Evolutionary conservation across 92 coral and sea anemone genomes (phyloP).

Genomic region (Epizoanthus rinbou): DNA sequence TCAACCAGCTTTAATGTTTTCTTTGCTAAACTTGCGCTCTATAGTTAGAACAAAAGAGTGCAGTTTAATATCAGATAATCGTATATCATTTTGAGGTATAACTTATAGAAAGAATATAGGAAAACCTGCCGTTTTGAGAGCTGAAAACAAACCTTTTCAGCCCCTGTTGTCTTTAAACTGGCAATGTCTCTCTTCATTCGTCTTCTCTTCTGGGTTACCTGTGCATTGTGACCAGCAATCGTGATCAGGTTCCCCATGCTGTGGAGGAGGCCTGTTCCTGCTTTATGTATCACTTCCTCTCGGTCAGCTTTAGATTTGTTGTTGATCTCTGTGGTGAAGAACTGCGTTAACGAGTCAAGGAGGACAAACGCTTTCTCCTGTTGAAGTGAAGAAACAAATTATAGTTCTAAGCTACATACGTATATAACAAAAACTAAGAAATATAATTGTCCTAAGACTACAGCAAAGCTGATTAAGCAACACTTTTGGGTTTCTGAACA

Average conservation of each 20-base stretch:
- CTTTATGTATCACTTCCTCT: slow-evolving; percentile 55
- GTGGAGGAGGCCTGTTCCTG: slow-evolving; percentile 71
- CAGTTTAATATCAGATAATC: background rate
- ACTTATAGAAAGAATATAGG: background rate
- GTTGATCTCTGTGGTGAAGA: slow-evolving; percentile 48
- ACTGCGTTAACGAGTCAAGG: slow-evolving; percentile 56
- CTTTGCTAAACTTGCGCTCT: slow-evolving; percentile 63
- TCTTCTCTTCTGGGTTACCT: slow-evolving; percentile 24
- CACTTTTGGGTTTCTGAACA: too few species aligned
- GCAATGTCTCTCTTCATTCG: slow-evolving; percentile 26
- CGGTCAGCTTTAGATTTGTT: slow-evolving; percentile 51
- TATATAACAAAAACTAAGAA: too few species aligned
- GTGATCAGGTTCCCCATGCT: slow-evolving; percentile 75
- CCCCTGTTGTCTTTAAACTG: background rate
- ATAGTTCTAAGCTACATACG: background rate
- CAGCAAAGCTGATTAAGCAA: too few species aligned
- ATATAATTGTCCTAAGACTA: too few species aligned
- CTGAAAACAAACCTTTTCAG: slow-evolving; percentile 1
- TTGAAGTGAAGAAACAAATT: background rate
- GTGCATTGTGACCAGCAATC: slow-evolving; percentile 68
- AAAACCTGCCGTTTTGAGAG: too few species aligned
- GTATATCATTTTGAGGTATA: background rate
- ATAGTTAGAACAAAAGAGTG: background rate
- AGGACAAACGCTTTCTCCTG: slow-evolving; percentile 66
- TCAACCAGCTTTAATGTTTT: slow-evolving; percentile 58